Evolutionary conservation across 92 coral and sea anemone species (phyloP).

Genomic region (Zoanthus sansibaricus): DNA sequence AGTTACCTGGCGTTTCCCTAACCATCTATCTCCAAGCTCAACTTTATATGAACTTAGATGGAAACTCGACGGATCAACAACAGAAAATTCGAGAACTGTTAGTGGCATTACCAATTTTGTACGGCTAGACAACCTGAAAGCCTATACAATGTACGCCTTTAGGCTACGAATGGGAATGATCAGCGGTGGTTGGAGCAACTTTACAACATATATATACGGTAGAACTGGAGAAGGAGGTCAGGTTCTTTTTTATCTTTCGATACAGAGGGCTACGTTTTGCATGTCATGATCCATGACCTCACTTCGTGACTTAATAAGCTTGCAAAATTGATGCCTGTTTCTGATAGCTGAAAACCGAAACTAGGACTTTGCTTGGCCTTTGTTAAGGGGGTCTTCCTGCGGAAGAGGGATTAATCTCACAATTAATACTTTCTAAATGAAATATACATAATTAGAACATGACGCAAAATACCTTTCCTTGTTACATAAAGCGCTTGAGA

Average conservation of each 20-base stretch:
- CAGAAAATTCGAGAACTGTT: conserved; percentile 55
- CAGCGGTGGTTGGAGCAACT: conserved; percentile 62
- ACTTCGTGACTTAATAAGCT: too few species aligned
- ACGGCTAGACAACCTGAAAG: conserved; percentile 45
- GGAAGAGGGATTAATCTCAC: too few species aligned
- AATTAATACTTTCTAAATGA: too few species aligned
- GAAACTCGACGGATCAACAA: conserved; percentile 28
- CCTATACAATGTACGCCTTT: conserved; percentile 56
- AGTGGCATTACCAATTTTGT: conserved; percentile 49
- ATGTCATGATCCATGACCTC: too few species aligned
- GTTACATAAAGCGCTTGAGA: too few species aligned
- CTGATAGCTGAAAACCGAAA: too few species aligned
- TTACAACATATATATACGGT: conserved; percentile 50
- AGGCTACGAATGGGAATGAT: conserved; percentile 57
- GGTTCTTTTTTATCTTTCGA: not conserved
- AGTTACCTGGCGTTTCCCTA: conserved; percentile 55
- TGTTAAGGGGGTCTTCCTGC: too few species aligned
- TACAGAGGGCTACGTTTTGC: not conserved
- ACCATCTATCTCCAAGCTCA: conserved; percentile 38
- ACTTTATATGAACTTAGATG: conserved; percentile 62
- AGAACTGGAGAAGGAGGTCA: conserved; percentile 72
- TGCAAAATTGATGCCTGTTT: too few species aligned
- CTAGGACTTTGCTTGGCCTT: too few species aligned
- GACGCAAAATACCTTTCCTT: too few species aligned
- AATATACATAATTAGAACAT: too few species aligned